Evolutionary conservation across 1,140 invertebrate species (phyloP), one percentile per base, ranked within the genome.

Genomic region (Brachionus asplanchnoidis): DNA sequence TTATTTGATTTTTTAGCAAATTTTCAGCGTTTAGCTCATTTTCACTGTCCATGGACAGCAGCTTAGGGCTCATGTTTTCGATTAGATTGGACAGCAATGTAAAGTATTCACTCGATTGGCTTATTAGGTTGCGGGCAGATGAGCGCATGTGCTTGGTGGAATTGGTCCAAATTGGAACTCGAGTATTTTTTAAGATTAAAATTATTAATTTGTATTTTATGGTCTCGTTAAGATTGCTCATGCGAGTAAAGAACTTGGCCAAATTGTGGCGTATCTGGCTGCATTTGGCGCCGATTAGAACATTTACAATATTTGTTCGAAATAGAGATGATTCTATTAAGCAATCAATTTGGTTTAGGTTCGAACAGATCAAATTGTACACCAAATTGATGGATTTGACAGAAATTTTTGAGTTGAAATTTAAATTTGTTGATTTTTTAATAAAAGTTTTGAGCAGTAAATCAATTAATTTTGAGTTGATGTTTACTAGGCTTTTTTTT

Each of bases 151-250:
- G 40, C 28, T 87, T 87, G 70, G 89, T 88, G 5, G 91, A 91
- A 4, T 91, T 87, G 20, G 92, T 90, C 91, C 91, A 92, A 84
- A 92, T 88, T 5, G 91, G 91, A n/a, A 92, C 88, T n/a, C 89
- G 89, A 78, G 91, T 90, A 85, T 91, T 91, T 6, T 91, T 86
- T 20, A 92, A 86, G 4, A 66, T 23, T 66, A 44, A 23, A n/a
- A 40, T n/a, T 11, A 80, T 56, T 12, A 60, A 42, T 65, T 26
- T 65, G 20, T 17, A 36, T 56, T 56, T 32, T 17, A 80, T 65
- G 36, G 77, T 26, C 7, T 65, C 26, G 46, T 23, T 80, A 17
- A 82, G 60, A 20, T 12, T 9, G 9, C 12, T n/a, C n/a, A 82
- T 23, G 11, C 36, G 20, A 2, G 65, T 9, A 42, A 82, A 68